Evolutionary conservation across 2,797 vertebrate genomes (phyloP).

Genomic region (Buphagus erythrorhynchus): DNA sequence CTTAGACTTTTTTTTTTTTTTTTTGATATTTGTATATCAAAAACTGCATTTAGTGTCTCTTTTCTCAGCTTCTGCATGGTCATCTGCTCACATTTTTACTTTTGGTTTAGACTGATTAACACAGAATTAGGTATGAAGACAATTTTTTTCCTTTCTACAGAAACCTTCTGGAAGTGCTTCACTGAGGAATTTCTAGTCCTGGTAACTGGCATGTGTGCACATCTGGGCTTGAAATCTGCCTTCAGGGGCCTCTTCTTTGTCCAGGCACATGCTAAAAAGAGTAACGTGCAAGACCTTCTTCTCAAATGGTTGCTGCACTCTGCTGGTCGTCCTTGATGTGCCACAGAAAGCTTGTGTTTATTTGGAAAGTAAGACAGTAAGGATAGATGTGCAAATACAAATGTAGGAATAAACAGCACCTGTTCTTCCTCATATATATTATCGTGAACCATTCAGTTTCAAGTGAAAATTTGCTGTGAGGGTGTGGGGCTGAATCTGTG

Average conservation of each 20-base stretch:
- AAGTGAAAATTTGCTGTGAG: neutral
- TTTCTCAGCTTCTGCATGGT: neutral
- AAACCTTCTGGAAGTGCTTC: neutral
- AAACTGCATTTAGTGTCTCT: neutral
- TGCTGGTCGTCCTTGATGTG: neutral
- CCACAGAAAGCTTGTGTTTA: neutral
- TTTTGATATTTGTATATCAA: accelerated
- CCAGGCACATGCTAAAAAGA: neutral
- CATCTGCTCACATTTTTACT: neutral
- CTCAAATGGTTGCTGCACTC: constrained; percentile 29
- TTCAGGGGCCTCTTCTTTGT: neutral
- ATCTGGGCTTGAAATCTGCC: neutral
- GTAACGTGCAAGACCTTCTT: neutral
- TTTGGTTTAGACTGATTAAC: neutral
- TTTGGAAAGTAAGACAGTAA: neutral
- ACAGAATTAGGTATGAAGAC: neutral
- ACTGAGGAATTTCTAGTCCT: neutral
- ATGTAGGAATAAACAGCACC: accelerated
- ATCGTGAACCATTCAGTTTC: neutral
- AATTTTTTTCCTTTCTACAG: neutral
- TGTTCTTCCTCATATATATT: accelerated
- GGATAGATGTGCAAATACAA: neutral
- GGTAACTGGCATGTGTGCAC: neutral
- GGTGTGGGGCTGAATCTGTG: neutral
- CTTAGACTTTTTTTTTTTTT: neutral